Base-by-base conservation (phyloP, 2,888 invertebrate species). In the Lycia hirtaria region DNA sequence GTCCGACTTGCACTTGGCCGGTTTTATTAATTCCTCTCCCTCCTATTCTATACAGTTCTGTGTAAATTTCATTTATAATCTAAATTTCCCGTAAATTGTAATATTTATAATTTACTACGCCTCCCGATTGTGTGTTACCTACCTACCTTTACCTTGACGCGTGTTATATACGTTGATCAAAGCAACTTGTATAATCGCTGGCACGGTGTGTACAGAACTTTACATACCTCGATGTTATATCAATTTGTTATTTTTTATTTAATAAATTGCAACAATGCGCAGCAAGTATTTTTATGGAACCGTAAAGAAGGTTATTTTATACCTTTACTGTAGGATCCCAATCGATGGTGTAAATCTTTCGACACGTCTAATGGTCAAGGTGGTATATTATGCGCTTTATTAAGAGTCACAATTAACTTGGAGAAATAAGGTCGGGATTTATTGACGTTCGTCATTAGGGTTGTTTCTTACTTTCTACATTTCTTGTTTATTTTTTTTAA, bases 351-450 rank as follows among this genome's bases (percentile, higher is more conserved):
- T 54, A 48, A 44, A 38, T 43, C 44, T 56, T 37, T 50, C 56
- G 32, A 44, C 44, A 45, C 32, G 22, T 45, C 14, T 19, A 37
- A 43, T 43, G 56, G 56, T 38, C 44, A 45, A 50, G 55, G 56
- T 32, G 35, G 14, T 35, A 30, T 20, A 28, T 28, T 44, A 38
- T 33, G 6, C 1, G 14, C n/a, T 54, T 40, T 47, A 54, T 38
- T 9, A 15, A 12, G 26, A 26, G 1, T 38, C 14, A 26, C 15
- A 20, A 26, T 41, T 17, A n/a, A 12, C 12, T 40, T 41, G 15
- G 5, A 22, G 20, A 20, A 24, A 12, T 37, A 19, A 10, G 14
- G 15, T 12, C 20, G 5, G 17, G 9, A 6, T n/a, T 43, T 12
- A 15, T 35, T 19, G 19, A 19, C n/a, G n/a, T n/a, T n/a, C n/a